These are phyloP conservation scores for Sebastes glaucus DNA, from an alignment of 2,797 vertebrate genomes.

Conservation along the genomic window DNA sequence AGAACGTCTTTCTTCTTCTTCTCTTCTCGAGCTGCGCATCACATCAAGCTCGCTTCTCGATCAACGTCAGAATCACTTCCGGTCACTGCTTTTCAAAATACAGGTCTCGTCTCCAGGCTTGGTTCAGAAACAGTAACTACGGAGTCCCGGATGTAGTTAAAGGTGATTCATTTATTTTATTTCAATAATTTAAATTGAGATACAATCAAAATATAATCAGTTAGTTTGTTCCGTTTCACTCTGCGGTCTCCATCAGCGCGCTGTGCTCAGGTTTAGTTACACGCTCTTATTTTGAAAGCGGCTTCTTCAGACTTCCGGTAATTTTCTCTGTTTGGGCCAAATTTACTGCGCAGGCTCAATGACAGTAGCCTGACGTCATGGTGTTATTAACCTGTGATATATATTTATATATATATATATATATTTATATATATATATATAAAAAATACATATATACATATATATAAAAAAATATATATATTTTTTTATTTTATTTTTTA, in stretches of 20 bases:
- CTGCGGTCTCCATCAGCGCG: neutral
- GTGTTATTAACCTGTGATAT: no score
- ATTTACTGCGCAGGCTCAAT: neutral
- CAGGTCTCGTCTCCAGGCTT: neutral
- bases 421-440: no score
- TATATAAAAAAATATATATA: no score
- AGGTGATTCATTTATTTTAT: neutral
- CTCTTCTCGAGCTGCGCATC: slow-evolving; percentile 34
- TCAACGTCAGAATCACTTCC: neutral
- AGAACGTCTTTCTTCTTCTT: neutral
- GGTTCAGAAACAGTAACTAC: neutral
- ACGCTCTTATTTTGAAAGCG: slow-evolving; percentile 3
- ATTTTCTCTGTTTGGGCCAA: neutral
- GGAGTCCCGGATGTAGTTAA: neutral
- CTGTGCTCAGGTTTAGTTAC: neutral
- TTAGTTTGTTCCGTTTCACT: neutral
- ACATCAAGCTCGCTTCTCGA: neutral
- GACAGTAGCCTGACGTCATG: neutral
- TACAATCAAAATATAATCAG: neutral
- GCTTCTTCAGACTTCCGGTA: neutral
- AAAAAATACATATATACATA: no score
- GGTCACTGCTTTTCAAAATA: slow-evolving; percentile 22
- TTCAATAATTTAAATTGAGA: neutral
- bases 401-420: neutral
- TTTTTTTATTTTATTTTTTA: no score